Conservation (phyloP, 2,888 invertebrate genomes). For the Melitaea athalia region DNA sequence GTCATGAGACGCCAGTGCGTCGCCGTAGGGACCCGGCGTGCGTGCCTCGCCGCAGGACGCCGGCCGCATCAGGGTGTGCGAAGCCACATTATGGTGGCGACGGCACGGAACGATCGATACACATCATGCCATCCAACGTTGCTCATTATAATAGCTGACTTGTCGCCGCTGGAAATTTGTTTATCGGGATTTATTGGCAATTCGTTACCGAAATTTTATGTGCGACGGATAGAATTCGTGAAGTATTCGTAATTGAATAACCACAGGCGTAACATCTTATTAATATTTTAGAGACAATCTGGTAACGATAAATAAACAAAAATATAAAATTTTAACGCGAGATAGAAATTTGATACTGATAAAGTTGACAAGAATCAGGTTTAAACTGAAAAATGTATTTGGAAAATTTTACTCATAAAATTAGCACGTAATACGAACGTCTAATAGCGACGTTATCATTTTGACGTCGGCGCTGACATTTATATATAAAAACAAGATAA, state of each 20-base stretch:
- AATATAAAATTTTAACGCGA: neutral
- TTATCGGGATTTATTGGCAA: constrained; percentile 28
- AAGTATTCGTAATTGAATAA: constrained; percentile 10
- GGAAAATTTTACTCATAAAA: neutral
- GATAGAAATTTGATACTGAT: neutral
- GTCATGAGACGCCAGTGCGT: constrained; percentile 46
- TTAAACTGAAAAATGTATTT: neutral
- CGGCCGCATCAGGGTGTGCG: constrained; percentile 36
- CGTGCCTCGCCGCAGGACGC: constrained; percentile 63
- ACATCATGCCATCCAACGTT: constrained; percentile 26
- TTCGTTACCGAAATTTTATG: constrained; percentile 11
- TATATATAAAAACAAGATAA: constrained; percentile 35
- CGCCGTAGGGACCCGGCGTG: constrained; percentile 59
- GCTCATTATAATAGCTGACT: constrained; percentile 19
- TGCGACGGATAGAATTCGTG: neutral
- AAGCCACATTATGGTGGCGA: constrained; percentile 30
- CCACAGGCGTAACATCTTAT: constrained; percentile 5
- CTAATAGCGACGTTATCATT: constrained; percentile 15
- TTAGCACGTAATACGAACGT: neutral
- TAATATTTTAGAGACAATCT: neutral
- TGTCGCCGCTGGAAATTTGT: constrained; percentile 32
- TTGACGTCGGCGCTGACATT: constrained; percentile 24
- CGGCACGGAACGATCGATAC: constrained; percentile 31
- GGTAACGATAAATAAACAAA: neutral
- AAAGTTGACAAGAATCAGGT: neutral